Conservation (phyloP, 2,797 vertebrate genomes). For the Monodelphis domestica region DNA sequence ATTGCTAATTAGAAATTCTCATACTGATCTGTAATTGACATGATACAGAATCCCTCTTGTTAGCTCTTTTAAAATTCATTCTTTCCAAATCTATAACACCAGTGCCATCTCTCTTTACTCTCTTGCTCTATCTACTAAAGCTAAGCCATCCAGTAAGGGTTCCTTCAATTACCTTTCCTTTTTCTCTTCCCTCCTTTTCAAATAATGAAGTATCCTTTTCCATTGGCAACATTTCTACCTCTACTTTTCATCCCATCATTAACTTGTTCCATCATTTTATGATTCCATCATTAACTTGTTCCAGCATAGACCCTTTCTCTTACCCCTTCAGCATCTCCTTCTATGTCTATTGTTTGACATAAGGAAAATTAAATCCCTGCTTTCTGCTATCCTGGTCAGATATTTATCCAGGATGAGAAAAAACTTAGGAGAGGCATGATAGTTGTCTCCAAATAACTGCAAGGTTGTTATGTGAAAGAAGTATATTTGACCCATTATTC, state of each 20-base stretch:
- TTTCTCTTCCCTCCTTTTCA: background rate
- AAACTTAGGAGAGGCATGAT: background rate
- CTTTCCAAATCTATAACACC: background rate
- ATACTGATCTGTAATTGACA: background rate
- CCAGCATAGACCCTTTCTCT: background rate
- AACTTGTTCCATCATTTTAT: background rate
- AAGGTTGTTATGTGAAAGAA: background rate
- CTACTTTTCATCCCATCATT: background rate
- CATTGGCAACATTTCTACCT: background rate
- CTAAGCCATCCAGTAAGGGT: background rate
- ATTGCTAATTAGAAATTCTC: background rate
- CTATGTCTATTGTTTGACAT: background rate
- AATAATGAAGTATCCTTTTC: background rate
- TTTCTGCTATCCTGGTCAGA: background rate
- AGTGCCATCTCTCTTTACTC: background rate
- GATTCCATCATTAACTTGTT: background rate
- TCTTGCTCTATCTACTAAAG: no score
- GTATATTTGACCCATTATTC: background rate
- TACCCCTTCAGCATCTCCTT: background rate
- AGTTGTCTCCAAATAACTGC: background rate
- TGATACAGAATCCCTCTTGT: background rate
- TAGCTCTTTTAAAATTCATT: background rate
- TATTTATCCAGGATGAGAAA: background rate
- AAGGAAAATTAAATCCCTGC: background rate
- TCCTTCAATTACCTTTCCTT: background rate